A percentile compares a stretch with the other conserved stretches of the same genome.
phyloP scores from a whole-genome alignment of 2,888 invertebrate species.

The Ormyrus rosae region DNA sequence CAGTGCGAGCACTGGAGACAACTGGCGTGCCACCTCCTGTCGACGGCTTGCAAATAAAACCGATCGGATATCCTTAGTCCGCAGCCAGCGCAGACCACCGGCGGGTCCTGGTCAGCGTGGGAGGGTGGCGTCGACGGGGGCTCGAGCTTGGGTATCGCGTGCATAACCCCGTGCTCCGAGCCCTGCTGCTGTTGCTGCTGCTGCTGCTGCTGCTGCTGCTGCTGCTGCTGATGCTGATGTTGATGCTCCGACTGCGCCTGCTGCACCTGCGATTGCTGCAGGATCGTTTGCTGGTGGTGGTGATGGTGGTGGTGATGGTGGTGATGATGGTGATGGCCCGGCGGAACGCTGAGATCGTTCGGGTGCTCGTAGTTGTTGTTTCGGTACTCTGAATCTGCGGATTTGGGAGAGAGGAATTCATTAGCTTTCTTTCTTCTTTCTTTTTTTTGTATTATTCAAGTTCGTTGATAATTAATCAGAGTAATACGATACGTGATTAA shows the following conservation, averaged over 20 bases:
- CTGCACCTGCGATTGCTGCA: slow-evolving; percentile 66
- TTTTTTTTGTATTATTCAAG: too few species aligned
- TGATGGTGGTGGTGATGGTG: slow-evolving; percentile 67
- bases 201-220: slow-evolving; percentile 49
- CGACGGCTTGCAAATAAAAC: slow-evolving; percentile 93
- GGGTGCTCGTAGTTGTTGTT: slow-evolving; percentile 70
- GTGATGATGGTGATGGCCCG: slow-evolving; percentile 72
- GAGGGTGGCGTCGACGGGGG: slow-evolving; percentile 74
- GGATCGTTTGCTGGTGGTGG: slow-evolving; percentile 67
- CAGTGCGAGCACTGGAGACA: slow-evolving; percentile 95
- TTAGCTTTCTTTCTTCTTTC: too few species aligned
- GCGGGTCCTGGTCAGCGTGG: slow-evolving; percentile 62
- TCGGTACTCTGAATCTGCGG: slow-evolving; percentile 70
- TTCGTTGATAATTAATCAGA: too few species aligned
- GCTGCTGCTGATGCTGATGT: slow-evolving; percentile 54
- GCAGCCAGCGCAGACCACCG: slow-evolving; percentile 89
- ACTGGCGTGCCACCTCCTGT: slow-evolving; percentile 94
- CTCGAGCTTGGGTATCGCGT: slow-evolving; percentile 78
- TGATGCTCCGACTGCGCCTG: slow-evolving; percentile 57
- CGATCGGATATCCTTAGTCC: slow-evolving; percentile 91
- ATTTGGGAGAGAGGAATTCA: too few species aligned
- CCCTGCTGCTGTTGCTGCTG: slow-evolving; percentile 57
- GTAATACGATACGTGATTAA: too few species aligned
- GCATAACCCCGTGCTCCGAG: slow-evolving; percentile 61
- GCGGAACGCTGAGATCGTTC: slow-evolving; percentile 70